Evolutionary conservation across 2,113 vertebrate genomes (phyloP).

Genomic region (Brienomyrus brachyistius): DNA sequence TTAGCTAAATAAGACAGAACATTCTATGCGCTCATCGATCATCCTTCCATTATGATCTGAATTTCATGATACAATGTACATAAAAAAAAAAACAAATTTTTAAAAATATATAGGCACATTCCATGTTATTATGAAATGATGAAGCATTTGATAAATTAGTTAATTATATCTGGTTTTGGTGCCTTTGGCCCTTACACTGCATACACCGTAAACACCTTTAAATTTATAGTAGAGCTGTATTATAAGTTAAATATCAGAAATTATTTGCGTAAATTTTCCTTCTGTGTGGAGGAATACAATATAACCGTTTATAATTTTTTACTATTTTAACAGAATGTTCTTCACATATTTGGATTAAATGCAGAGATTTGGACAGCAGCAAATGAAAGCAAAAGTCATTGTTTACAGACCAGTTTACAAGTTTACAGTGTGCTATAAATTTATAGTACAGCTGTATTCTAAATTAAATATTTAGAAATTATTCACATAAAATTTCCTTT

Average conservation of each 20-base stretch:
- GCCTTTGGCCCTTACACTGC: background rate
- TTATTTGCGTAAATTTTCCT: background rate
- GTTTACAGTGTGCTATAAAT: too few species aligned
- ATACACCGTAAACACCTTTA: background rate
- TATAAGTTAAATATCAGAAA: background rate
- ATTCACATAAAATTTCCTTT: too few species aligned
- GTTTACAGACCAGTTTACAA: too few species aligned
- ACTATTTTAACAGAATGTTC: background rate
- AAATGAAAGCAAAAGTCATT: background rate
- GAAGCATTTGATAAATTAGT: background rate
- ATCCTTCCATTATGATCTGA: background rate
- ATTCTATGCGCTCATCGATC: background rate
- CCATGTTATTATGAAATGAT: background rate
- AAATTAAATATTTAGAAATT: too few species aligned
- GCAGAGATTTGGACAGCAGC: background rate
- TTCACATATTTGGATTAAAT: background rate
- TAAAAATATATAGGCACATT: background rate
- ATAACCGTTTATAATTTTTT: background rate
- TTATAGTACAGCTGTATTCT: too few species aligned
- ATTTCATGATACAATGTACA: background rate
- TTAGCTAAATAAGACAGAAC: conserved; percentile 1
- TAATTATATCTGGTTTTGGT: background rate
- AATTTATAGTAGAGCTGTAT: background rate
- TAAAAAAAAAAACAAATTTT: background rate
- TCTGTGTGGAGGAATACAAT: background rate